Evolutionary conservation across 2,888 invertebrate species (phyloP).

Genomic region (Cremastobaeus sp.): DNA sequence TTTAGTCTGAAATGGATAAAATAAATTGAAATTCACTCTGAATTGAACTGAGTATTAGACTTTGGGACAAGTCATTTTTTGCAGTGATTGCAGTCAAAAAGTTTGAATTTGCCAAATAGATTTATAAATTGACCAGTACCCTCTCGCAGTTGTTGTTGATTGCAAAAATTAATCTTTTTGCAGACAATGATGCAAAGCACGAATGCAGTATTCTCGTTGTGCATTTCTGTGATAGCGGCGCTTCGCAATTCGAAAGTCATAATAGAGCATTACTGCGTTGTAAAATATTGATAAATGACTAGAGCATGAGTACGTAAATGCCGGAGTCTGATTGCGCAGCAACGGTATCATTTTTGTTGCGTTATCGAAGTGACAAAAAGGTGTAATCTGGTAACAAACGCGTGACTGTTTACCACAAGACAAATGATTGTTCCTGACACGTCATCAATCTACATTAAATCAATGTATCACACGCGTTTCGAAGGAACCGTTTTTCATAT

Average conservation of each 20-base stretch:
- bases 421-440: constrained; percentile 36
- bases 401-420: constrained; percentile 41
- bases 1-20: too few relatives aligned
- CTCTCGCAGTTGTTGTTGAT: too few relatives aligned
- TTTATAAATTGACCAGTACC: too few relatives aligned
- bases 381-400: constrained; percentile 41
- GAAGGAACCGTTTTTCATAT: constrained; percentile 24
- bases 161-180: too few relatives aligned
- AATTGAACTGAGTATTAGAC: too few relatives aligned
- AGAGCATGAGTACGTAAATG: constrained; percentile 34
- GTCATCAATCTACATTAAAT: constrained; percentile 48
- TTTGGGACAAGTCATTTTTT: too few relatives aligned
- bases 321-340: not conserved
- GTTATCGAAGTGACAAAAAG: constrained; percentile 44
- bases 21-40: too few relatives aligned
- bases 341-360: constrained; percentile 30
- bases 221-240: not conserved
- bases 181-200: too few relatives aligned
- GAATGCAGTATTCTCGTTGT: too few relatives aligned
- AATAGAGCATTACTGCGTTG: constrained; percentile 14
- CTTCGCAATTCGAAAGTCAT: constrained; percentile 9
- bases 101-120: too few relatives aligned
- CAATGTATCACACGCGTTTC: constrained; percentile 34
- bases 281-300: constrained; percentile 37
- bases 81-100: too few relatives aligned